Evolutionary conservation across 2,888 invertebrate genomes (phyloP).

Genomic region (Scaptomyza reducta): DNA sequence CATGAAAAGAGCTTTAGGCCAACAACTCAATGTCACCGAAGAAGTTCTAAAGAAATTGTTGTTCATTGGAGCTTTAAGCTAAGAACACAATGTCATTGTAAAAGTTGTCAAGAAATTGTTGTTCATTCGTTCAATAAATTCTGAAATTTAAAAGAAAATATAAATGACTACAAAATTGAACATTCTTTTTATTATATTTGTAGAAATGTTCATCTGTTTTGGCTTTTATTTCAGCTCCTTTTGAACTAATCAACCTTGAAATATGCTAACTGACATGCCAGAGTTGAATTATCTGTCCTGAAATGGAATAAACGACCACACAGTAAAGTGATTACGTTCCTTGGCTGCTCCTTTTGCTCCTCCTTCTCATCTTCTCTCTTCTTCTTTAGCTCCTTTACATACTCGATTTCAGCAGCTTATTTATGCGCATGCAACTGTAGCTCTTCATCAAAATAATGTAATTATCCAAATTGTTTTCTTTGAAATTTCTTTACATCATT

Average conservation of each 20-base stretch:
- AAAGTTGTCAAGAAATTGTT: neutral
- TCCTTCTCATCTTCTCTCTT: too few relatives aligned
- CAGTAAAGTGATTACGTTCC: conserved; percentile 41
- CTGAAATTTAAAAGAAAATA: too few relatives aligned
- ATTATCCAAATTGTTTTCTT: conserved; percentile 79
- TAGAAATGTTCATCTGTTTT: too few relatives aligned
- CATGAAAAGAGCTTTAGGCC: conserved; percentile 3
- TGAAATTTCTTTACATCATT: conserved; percentile 79
- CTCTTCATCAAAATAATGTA: conserved; percentile 79
- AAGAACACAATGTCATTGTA: neutral
- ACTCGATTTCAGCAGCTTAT: conserved; percentile 40
- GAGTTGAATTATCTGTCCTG: conserved; percentile 23
- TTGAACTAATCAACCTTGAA: conserved; percentile 17
- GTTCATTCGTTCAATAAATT: too few relatives aligned
- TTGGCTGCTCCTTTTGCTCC: neutral
- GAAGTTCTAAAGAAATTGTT: neutral
- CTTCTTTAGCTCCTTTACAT: neutral
- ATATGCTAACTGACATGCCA: conserved; percentile 25
- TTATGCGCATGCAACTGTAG: conserved; percentile 71
- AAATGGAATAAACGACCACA: conserved; percentile 55
- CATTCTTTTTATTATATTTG: too few relatives aligned
- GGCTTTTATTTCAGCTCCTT: neutral
- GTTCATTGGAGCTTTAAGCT: neutral
- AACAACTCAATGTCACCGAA: neutral
- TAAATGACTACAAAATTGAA: too few relatives aligned